Evolutionary conservation across 1,140 invertebrate species (phyloP).

Genomic region (Drosophila lacteicornis): DNA sequence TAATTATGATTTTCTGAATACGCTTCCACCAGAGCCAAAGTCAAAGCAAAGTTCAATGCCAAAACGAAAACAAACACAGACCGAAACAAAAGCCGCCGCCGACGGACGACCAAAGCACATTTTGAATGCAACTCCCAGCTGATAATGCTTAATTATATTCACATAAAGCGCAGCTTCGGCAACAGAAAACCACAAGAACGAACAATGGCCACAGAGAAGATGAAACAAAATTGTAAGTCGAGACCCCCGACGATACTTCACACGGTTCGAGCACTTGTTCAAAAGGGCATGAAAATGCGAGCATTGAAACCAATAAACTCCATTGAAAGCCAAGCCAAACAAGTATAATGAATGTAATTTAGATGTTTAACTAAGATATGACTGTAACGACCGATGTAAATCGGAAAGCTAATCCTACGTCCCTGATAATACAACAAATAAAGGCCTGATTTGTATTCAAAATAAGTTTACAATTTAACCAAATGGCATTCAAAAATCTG

Average conservation of each 20-base stretch:
- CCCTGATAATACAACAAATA: slow-evolving; percentile 27
- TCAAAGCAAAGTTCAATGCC: slow-evolving; percentile 81
- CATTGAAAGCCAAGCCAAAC: slow-evolving; percentile 33
- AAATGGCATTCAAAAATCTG: slow-evolving; percentile 38
- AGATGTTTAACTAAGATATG: slow-evolving; percentile 35
- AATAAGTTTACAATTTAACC: slow-evolving; percentile 7
- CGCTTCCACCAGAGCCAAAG: slow-evolving; percentile 63
- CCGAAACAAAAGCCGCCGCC: slow-evolving; percentile 37
- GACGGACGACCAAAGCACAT: slow-evolving; percentile 32
- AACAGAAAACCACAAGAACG: slow-evolving; percentile 46
- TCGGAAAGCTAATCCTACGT: slow-evolving; percentile 7
- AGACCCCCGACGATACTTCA: slow-evolving; percentile 56
- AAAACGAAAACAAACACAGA: slow-evolving; percentile 57
- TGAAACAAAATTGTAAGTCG: slow-evolving; percentile 51
- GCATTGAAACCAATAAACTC: slow-evolving; percentile 46
- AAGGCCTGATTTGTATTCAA: slow-evolving; percentile 14
- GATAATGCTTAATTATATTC: slow-evolving; percentile 78
- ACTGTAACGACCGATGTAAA: slow-evolving; percentile 20
- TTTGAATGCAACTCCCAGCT: slow-evolving; percentile 66
- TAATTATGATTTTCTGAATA: slow-evolving; percentile 70
- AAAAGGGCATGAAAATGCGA: slow-evolving; percentile 47
- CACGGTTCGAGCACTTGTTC: slow-evolving; percentile 49
- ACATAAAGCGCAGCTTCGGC: slow-evolving; percentile 67
- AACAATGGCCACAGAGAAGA: slow-evolving; percentile 47
- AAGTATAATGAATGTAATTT: slow-evolving; percentile 65